These are phyloP conservation scores for Pseudorhiza aurosa DNA, from an alignment of 30 jellyfish, hydroid and myxozoan genomes.

Conservation along the genomic window DNA sequence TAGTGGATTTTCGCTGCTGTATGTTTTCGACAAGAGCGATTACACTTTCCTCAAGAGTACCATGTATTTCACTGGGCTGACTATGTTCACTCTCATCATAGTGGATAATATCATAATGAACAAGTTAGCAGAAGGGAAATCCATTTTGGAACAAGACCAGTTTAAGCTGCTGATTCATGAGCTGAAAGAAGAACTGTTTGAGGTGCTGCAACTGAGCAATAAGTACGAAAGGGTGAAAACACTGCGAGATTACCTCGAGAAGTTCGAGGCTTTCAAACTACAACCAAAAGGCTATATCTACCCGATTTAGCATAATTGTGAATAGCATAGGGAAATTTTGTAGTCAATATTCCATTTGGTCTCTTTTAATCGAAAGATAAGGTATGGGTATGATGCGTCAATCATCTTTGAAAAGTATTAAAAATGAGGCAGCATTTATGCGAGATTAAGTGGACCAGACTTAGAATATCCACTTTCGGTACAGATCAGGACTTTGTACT, in stretches of 20 bases:
- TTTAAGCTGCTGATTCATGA: conserved; percentile 60
- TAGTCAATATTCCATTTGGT: no score
- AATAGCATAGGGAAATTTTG: no score
- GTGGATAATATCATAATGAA: conserved; percentile 69
- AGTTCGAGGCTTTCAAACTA: conserved; percentile 38
- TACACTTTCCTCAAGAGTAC: conserved; percentile 63
- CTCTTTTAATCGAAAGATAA: no score
- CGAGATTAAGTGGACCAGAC: no score
- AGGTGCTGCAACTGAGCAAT: conserved; percentile 55
- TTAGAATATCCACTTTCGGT: no score
- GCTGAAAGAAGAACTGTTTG: conserved; percentile 67
- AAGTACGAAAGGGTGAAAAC: conserved; percentile 68
- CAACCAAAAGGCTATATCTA: conserved; percentile 63
- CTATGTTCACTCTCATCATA: conserved; percentile 42
- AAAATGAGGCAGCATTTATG: no score
- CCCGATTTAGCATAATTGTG: conserved; percentile 45
- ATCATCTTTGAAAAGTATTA: no score
- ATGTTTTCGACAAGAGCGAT: conserved; percentile 47
- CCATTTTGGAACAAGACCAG: conserved; percentile 58
- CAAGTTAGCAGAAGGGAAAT: conserved; percentile 41
- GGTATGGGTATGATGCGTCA: no score
- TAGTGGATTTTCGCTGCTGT: conserved; percentile 60
- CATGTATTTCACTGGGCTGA: conserved; percentile 73
- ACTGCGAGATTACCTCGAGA: conserved; percentile 58
- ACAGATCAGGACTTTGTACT: no score